Evolutionary conservation across 2,888 invertebrate genomes (phyloP).

Genomic region (Cosmia pyralina): DNA sequence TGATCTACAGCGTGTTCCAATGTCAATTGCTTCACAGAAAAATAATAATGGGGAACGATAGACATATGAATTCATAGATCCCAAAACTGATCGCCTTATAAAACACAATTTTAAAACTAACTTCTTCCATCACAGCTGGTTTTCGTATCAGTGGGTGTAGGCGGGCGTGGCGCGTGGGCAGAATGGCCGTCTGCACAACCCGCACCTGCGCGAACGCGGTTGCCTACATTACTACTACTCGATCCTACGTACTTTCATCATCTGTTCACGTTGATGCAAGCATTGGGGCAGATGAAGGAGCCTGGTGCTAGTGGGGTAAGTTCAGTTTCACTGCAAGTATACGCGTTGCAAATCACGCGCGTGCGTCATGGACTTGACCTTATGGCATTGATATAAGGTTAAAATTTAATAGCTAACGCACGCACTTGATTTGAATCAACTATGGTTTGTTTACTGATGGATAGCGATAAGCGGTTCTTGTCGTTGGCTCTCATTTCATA

Average conservation of each 20-base stretch:
- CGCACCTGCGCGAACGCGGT: conserved; percentile 95
- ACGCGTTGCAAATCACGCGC: too few species aligned
- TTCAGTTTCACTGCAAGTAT: neutral
- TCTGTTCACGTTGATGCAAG: conserved; percentile 97
- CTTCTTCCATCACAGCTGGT: conserved; percentile 91
- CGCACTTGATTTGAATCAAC: neutral
- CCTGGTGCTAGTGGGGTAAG: conserved; percentile 92
- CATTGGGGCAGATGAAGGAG: conserved; percentile 96
- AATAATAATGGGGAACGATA: neutral
- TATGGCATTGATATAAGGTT: neutral
- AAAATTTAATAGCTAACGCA: neutral
- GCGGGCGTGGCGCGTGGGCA: conserved; percentile 91
- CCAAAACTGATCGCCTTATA: neutral
- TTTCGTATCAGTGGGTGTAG: conserved; percentile 96
- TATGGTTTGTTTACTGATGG: neutral
- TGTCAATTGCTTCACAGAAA: neutral
- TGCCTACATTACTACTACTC: conserved; percentile 95
- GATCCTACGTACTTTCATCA: conserved; percentile 97
- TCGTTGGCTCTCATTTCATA: neutral
- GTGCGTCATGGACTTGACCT: neutral
- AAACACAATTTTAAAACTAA: neutral
- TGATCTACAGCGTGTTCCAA: neutral
- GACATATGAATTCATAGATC: neutral
- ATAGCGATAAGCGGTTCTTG: neutral
- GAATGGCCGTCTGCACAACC: conserved; percentile 97